Percentiles rank a stretch among this genome's conserved stretches.
Evolutionary conservation across 2,797 vertebrate species (phyloP).

Genomic region (Setipinna tenuifilis): DNA sequence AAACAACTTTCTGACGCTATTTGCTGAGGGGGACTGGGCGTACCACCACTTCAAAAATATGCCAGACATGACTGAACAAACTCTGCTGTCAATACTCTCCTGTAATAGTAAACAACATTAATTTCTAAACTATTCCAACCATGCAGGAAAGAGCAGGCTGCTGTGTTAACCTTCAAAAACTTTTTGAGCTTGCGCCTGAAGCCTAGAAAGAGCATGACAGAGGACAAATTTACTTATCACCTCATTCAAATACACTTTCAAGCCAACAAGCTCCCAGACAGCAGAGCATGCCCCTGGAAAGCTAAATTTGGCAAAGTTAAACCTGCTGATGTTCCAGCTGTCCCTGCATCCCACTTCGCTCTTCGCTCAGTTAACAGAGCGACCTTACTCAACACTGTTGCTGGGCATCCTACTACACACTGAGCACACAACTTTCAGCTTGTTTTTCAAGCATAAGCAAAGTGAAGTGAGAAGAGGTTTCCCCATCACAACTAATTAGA

Average conservation of each 20-base stretch:
- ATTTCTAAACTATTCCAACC: not conserved
- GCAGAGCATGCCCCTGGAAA: constrained; percentile 38
- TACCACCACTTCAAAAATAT: not conserved
- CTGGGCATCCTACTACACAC: not conserved
- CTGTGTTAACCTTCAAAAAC: not conserved
- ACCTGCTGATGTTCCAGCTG: not conserved
- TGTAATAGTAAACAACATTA: not conserved
- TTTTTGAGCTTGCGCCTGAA: not conserved
- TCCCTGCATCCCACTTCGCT: not conserved
- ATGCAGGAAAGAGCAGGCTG: not conserved
- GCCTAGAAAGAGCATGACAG: not conserved
- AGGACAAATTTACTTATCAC: not conserved
- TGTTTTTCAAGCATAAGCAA: too few relatives aligned
- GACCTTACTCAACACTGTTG: not conserved
- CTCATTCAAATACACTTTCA: not conserved
- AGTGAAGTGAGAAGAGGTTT: too few relatives aligned
- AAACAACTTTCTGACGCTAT: constrained; percentile 11
- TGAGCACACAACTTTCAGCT: too few relatives aligned
- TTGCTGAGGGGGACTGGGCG: not conserved
- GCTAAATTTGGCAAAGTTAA: not conserved
- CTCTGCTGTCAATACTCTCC: not conserved
- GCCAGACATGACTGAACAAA: not conserved
- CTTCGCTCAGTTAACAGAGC: not conserved
- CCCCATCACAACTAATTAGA: too few relatives aligned
- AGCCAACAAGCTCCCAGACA: constrained; percentile 7